A percentile compares a stretch with the other conserved stretches of the same genome.
These are phyloP conservation scores for Cynodonichthys magdalenae DNA, from an alignment of 2,797 vertebrate genomes.

Conservation along the genomic window DNA sequence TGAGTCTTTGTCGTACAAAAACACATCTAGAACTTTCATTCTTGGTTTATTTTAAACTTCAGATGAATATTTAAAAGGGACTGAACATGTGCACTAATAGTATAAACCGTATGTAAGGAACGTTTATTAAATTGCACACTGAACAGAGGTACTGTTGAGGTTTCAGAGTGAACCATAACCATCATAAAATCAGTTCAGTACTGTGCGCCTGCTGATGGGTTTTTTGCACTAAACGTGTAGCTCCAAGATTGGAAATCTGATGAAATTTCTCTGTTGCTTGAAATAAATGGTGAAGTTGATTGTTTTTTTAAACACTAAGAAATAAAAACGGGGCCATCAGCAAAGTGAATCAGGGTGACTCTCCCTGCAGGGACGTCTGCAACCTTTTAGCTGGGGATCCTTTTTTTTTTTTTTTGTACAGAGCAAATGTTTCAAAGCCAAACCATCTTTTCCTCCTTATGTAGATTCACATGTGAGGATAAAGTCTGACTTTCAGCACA, in stretches of 20 bases:
- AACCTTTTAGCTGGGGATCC: background rate
- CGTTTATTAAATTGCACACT: background rate
- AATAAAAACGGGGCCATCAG: background rate
- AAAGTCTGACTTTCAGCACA: slow-evolving; percentile 14
- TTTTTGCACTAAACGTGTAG: slow-evolving; percentile 51
- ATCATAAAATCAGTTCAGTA: slow-evolving; percentile 23
- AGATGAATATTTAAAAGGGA: slow-evolving; percentile 14
- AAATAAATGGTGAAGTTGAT: background rate
- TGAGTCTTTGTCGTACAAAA: slow-evolving; percentile 46
- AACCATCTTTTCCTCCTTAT: slow-evolving; percentile 24
- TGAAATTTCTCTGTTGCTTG: slow-evolving; percentile 16
- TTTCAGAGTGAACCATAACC: background rate
- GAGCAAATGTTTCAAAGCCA: slow-evolving; percentile 49
- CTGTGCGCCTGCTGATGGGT: slow-evolving; percentile 54
- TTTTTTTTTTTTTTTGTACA: background rate
- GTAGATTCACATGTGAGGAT: slow-evolving; percentile 11
- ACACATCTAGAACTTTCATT: background rate
- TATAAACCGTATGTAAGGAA: background rate
- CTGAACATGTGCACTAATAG: slow-evolving; percentile 14
- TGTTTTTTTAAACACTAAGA: slow-evolving; percentile 1
- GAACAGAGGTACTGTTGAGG: background rate
- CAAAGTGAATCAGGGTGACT: slow-evolving; percentile 28
- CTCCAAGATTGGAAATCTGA: background rate
- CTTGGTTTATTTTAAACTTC: background rate
- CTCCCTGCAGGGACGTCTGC: background rate